Evolutionary conservation across 2,888 invertebrate genomes (phyloP), one percentile per base, ranked within the genome.

Genomic region (Micoletzkya japonica): DNA sequence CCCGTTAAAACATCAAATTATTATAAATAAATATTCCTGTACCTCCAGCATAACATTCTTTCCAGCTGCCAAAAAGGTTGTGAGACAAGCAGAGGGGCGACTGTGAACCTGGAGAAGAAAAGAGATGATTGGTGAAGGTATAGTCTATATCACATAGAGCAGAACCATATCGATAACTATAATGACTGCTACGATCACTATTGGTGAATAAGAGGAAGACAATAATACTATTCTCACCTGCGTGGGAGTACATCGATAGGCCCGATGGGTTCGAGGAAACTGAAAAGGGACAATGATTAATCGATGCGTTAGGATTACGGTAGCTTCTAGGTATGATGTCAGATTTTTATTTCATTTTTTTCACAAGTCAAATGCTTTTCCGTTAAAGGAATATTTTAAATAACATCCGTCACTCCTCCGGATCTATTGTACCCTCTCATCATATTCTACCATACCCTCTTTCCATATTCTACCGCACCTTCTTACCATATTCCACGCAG

Each of bases 61-160:
- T 14, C 96, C 96, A 84, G 93, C 93, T 0, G 96, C 89, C n/a
- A 98, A 88, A 87, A 98, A 98, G 87, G 95, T 95, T 59, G 96
- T 97, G 66, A 98, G 89, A 86, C 97, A 98, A 0, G 95, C 93
- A 0, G 96, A 95, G 0, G 97, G 97, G 0, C 97, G 90, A 28
- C 95, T 95, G 78, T 95, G 96, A 0, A 96, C 10, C 49, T 44
- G 49, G 49, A 44, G 14, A 44, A n/a, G 49, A 44, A n/a, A 44
- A 44, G 49, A 44, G 49, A n/a, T 44, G 49, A 44, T 14, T 44
- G 14, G 49, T 44, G 14, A n/a, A 17, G 49, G 14, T n/a, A n/a
- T n/a, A n/a, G n/a, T n/a, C n/a, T n/a, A n/a, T n/a, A n/a, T n/a
- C n/a, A n/a, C n/a, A n/a, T n/a, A n/a, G n/a, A n/a, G n/a, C n/a